Conservation (phyloP, 2,888 invertebrate species). For the Penaeus monodon region DNA sequence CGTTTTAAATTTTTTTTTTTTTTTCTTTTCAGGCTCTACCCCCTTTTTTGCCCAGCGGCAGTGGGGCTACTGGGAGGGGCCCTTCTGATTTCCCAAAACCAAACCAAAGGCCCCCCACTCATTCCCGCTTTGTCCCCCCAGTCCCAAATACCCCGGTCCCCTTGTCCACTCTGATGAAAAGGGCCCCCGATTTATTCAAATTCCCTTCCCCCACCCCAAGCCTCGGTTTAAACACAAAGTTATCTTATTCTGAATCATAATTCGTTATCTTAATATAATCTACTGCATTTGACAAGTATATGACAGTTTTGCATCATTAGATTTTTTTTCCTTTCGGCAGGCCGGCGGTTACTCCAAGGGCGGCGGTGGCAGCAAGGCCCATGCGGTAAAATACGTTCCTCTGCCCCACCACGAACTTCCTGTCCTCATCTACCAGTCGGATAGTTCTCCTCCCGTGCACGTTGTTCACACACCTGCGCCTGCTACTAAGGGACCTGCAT, state of each 20-base stretch:
- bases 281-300: too few species aligned
- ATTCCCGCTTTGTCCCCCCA: slow-evolving; percentile 54
- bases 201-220: slow-evolving; percentile 66
- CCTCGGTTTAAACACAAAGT: slow-evolving; percentile 43
- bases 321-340: slow-evolving; percentile 4
- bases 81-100: slow-evolving; percentile 4
- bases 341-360: slow-evolving; percentile 62
- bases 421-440: slow-evolving; percentile 69
- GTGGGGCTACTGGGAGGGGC: neutral
- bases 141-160: slow-evolving; percentile 68
- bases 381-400: slow-evolving; percentile 69
- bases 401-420: slow-evolving; percentile 69
- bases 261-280: neutral
- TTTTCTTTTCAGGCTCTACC: slow-evolving; percentile 8
- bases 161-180: slow-evolving; percentile 68
- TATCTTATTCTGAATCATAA: neutral
- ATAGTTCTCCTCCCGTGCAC: slow-evolving; percentile 69
- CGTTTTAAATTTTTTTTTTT: too few species aligned
- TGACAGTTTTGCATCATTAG: neutral
- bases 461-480: slow-evolving; percentile 67
- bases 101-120: neutral
- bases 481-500: slow-evolving; percentile 22
- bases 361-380: slow-evolving; percentile 65
- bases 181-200: slow-evolving; percentile 68
- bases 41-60: neutral